Evolutionary conservation across 2,113 vertebrate species (phyloP), one percentile per base, ranked within the genome.

Genomic region (Gnathonemus longibarbis): DNA sequence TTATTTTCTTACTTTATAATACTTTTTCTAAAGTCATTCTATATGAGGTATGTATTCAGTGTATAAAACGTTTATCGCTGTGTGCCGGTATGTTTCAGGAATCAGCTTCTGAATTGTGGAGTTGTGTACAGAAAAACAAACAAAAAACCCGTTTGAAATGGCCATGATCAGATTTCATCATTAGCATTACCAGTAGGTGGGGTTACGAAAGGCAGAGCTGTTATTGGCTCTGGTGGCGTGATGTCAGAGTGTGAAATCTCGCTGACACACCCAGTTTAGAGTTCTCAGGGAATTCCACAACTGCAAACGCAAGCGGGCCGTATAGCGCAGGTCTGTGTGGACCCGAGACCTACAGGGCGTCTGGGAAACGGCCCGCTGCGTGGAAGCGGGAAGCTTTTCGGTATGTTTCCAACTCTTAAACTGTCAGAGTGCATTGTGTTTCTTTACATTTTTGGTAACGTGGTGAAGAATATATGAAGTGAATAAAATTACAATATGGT

Each of bases 281-380:
- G 94, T 93, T 95, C 96, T 96, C 96, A 96, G 95, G 95, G 95
- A 96, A 93, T 95, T 93, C 93, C 92, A 92, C 93, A 92, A 94
- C 93, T 94, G 91, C n/a, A 92, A 94, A 94, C 92, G 93, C 94
- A 92, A 89, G 87, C 89, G 7, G 87, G 56, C 53, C 42, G 84
- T 85, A 90, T 91, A 56, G 24, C 89, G 90, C 39, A 42, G 74
- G 88, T 35, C 85, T 89, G 52, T 46, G 80, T 17, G 24, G 48
- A 42, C 50, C 35, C 17, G 11, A 24, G n/a, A n/a, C 10, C 7
- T 62, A 52, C 39, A 31, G 31, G 9, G 24, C 19, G 35, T 83
- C 77, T 89, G 49, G 42, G 8, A 70, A 42, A 31, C 5, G 5
- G 48, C 17, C 19, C 3, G 31, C 35, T 83, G 77, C 17, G 6